Base-by-base conservation (phyloP, 1,140 invertebrate species). In the Daktulosphaira vitifoliae region DNA sequence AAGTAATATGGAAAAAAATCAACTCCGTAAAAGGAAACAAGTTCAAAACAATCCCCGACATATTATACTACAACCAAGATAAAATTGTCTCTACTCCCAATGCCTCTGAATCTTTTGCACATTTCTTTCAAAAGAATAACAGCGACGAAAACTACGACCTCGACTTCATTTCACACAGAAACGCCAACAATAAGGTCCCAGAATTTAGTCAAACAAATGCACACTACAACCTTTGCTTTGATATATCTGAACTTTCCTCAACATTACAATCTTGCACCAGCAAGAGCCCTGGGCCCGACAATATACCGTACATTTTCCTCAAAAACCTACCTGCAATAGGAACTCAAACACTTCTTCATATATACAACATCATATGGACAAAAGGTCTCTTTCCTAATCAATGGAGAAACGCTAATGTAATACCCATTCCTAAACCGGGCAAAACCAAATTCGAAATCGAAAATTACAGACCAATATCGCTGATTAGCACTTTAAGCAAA, bases 401-500 rank as follows among this genome's bases (percentile, higher is more conserved):
- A 50, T 50, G 46, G 22, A 4, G 11, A 16, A 22, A 23, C 20
- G 46, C 20, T 22, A 49, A 49, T 49, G 11, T 49, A 23, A 20
- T 49, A 3, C 20, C 46, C 11, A 49, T 49, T 42, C 39, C 39
- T n/a, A 42, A 42, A 42, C 39, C 39, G 7, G 15, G 15, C n/a
- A 42, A 42, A 42, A 42, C 5, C 39, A 42, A 42, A 42, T 42
- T 42, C n/a, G n/a, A 42, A 3, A 16, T 42, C 4, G 39, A 42
- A 42, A 42, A 42, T 16, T 42, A 42, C n/a, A 11, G 39, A 42
- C n/a, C 39, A 33, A 33, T 65, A 25, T 26, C 62, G 2, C n/a
- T 65, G 11, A 6, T 49, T 16, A 49, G 23, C 33, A 37, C 29
- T 37, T 6, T 50, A 20, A 23, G 9, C n/a, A 65, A 65, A 65